Percentiles rank a stretch among this genome's conserved stretches.
Evolutionary conservation across 2,797 vertebrate genomes (phyloP).

Genomic region (Odontamblyopus rebecca): DNA sequence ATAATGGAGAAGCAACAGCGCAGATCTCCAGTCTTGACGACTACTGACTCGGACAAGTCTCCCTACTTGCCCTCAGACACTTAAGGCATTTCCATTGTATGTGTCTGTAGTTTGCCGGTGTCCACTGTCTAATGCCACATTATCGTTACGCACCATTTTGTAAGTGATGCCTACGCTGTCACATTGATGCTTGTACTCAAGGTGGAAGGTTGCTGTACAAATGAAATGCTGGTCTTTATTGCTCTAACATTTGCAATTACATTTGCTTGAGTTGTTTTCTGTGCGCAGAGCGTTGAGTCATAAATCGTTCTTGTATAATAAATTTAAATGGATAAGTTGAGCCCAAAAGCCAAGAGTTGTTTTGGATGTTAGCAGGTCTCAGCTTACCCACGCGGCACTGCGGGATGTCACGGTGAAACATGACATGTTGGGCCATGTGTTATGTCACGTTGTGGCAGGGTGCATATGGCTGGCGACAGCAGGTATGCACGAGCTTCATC

Average conservation of each 20-base stretch:
- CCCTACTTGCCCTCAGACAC: constrained; percentile 57
- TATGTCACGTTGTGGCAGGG: constrained; percentile 42
- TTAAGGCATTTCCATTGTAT: constrained; percentile 30
- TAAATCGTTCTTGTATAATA: constrained; percentile 16
- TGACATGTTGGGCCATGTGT: constrained; percentile 54
- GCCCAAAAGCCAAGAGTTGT: constrained; percentile 24
- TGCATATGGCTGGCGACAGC: constrained; percentile 42
- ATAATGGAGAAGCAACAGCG: constrained; percentile 48
- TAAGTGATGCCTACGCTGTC: constrained; percentile 37
- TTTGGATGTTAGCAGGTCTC: constrained; percentile 34
- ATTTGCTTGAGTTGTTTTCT: constrained; percentile 31
- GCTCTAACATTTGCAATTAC: constrained; percentile 19
- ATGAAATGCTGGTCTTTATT: constrained; percentile 32
- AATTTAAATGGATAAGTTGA: constrained; percentile 17
- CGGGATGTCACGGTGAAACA: constrained; percentile 36
- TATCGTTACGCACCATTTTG: constrained; percentile 37
- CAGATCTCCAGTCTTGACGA: constrained; percentile 52
- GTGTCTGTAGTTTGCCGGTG: constrained; percentile 26
- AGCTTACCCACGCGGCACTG: constrained; percentile 20
- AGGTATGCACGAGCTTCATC: constrained; percentile 44
- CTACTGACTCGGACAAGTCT: constrained; percentile 64
- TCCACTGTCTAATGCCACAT: constrained; percentile 19
- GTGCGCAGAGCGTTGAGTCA: not conserved
- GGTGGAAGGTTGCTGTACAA: constrained; percentile 27
- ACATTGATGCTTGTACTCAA: constrained; percentile 46